These are phyloP conservation scores for Vicugna pacos DNA, from an alignment of 2,113 vertebrate species.

Conservation along the genomic window DNA sequence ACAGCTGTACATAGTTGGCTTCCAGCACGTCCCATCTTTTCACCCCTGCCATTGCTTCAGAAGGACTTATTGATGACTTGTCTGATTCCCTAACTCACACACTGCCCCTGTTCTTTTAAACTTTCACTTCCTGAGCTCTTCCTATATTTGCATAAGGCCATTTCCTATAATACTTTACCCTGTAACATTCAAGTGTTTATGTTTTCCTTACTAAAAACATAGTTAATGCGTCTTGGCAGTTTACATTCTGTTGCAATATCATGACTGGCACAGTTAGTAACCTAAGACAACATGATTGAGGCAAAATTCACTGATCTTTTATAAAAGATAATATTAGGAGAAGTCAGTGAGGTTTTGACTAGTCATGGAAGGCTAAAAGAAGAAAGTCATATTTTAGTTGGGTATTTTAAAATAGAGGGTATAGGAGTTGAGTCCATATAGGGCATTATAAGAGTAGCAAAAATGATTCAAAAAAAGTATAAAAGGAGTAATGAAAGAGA, in stretches of 20 bases:
- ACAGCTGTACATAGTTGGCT: not conserved
- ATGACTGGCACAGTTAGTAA: not conserved
- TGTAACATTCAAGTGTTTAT: not conserved
- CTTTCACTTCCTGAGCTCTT: not conserved
- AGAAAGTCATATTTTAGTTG: not conserved
- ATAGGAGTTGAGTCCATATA: not conserved
- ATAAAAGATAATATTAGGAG: not conserved
- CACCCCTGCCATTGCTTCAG: not conserved
- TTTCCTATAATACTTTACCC: not conserved
- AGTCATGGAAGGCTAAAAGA: not conserved
- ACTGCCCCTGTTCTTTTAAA: rapidly evolving
- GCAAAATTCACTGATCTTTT: not conserved
- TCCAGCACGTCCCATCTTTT: not conserved
- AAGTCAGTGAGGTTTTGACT: not conserved
- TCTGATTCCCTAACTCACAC: not conserved
- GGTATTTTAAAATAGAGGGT: not conserved
- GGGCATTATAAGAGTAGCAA: not conserved
- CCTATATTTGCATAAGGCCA: not conserved
- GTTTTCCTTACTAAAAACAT: not conserved
- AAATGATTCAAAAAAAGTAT: not conserved
- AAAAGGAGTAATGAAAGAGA: not conserved
- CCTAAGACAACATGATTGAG: not conserved
- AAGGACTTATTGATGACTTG: not conserved
- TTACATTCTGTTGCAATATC: not conserved
- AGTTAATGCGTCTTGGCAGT: not conserved